Percentiles rank a stretch among this genome's conserved stretches.
These are phyloP conservation scores for Mormoops blainvillei DNA, from an alignment of 2,113 vertebrate genomes.

Conservation along the genomic window DNA sequence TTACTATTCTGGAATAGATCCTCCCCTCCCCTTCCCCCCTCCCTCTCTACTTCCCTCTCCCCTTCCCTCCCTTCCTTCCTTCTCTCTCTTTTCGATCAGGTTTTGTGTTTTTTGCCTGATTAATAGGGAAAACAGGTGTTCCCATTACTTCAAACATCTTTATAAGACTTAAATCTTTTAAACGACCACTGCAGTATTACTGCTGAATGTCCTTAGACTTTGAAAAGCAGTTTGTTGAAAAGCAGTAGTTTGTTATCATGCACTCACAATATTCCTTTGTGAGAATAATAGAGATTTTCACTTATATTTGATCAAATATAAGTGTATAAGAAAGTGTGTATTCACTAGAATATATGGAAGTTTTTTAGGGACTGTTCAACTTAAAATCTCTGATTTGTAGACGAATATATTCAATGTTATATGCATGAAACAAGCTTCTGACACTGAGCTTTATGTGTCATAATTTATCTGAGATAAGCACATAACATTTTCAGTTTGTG, in stretches of 20 bases:
- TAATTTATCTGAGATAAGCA: conserved; percentile 33
- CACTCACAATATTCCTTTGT: not conserved
- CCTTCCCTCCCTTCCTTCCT: not conserved
- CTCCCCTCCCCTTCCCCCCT: not conserved
- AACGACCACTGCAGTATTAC: not conserved
- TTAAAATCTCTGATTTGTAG: not conserved
- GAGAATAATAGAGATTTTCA: not conserved
- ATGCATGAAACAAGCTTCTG: not conserved
- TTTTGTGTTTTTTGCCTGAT: not conserved
- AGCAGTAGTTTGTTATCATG: not conserved
- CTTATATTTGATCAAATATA: not conserved
- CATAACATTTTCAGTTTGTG: conserved; percentile 26
- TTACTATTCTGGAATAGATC: not conserved
- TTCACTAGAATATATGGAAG: not conserved
- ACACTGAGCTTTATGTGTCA: not conserved
- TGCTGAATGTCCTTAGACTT: not conserved
- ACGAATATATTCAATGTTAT: not conserved
- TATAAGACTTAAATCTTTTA: conserved; percentile 35
- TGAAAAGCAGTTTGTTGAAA: too few relatives aligned
- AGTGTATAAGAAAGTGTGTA: too few relatives aligned
- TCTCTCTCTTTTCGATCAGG: not conserved
- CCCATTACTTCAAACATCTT: conserved; percentile 13
- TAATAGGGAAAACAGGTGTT: not conserved
- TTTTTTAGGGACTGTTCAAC: not conserved
- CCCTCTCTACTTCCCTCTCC: too few relatives aligned